These are phyloP conservation scores for Pluvialis apricaria DNA, from an alignment of 2,113 vertebrate genomes.

Conservation along the genomic window DNA sequence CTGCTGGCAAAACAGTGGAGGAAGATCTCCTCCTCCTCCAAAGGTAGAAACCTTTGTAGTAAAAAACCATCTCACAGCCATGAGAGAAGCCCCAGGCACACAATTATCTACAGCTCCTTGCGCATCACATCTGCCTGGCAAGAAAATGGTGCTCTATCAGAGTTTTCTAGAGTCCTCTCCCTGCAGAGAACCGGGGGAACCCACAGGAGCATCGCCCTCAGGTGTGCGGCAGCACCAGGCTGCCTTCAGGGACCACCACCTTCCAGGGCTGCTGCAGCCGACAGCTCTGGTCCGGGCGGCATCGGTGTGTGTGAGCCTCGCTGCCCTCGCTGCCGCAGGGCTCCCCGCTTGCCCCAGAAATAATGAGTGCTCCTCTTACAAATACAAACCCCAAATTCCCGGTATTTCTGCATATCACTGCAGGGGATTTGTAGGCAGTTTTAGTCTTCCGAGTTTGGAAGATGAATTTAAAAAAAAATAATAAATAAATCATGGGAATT, in stretches of 20 bases:
- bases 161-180: not conserved
- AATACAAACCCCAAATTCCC: not conserved
- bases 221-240: not conserved
- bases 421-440: not conserved
- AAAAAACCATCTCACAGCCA: not conserved
- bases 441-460: not conserved
- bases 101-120: not conserved
- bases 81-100: not conserved
- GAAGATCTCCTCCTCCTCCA: not conserved
- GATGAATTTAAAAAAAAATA: not conserved
- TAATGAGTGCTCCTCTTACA: not conserved
- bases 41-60: not conserved
- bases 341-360: not conserved
- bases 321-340: not conserved
- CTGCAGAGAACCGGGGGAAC: not conserved
- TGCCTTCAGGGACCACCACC: not conserved
- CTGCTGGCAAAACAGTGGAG: not conserved
- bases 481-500: not conserved
- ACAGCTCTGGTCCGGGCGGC: not conserved
- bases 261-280: fast-evolving
- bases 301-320: fast-evolving
- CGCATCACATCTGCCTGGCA: not conserved
- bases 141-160: not conserved
- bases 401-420: not conserved
- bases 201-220: not conserved